These are phyloP conservation scores for Crematogaster levior DNA, from an alignment of 2,888 invertebrate genomes.

Conservation along the genomic window DNA sequence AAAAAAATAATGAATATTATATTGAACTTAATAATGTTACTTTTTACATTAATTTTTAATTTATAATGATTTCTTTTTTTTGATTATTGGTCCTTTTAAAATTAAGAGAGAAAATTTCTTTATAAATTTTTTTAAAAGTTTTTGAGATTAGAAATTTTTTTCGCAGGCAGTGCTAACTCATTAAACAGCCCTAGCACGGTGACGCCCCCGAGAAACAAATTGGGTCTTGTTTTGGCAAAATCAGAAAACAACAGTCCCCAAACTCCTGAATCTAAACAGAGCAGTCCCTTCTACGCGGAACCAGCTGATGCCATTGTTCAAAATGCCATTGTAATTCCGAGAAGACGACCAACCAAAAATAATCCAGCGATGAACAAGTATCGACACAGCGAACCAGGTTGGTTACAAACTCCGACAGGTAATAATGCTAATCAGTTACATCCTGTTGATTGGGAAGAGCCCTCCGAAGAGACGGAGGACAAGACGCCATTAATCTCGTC, in stretches of 20 bases:
- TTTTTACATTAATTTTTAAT: background rate
- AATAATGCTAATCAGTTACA: slow-evolving; percentile 79
- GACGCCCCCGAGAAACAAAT: slow-evolving; percentile 83
- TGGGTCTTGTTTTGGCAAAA: slow-evolving; percentile 80
- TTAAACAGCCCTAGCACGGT: slow-evolving; percentile 85
- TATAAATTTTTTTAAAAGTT: background rate
- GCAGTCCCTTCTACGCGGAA: slow-evolving; percentile 95
- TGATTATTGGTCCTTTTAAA: background rate
- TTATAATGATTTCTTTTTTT: background rate
- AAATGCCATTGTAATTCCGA: slow-evolving; percentile 77
- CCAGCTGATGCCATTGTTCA: slow-evolving; percentile 94
- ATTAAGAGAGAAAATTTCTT: background rate
- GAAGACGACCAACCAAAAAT: slow-evolving; percentile 77
- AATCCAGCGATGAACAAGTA: slow-evolving; percentile 81
- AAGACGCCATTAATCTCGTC: slow-evolving; percentile 87
- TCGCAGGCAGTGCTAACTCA: slow-evolving; percentile 87
- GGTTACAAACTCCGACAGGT: slow-evolving; percentile 79
- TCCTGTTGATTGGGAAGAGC: slow-evolving; percentile 84
- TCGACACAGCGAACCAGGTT: slow-evolving; percentile 84
- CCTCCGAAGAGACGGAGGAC: slow-evolving; percentile 81
- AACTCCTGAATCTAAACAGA: slow-evolving; percentile 88
- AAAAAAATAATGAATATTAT: background rate
- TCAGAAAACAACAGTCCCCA: slow-evolving; percentile 83
- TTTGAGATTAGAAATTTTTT: background rate
- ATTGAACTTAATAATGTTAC: background rate